Evolutionary conservation across 2,113 vertebrate genomes (phyloP), one percentile per base, ranked within the genome.

Genomic region (Kobus ellipsiprymnus): DNA sequence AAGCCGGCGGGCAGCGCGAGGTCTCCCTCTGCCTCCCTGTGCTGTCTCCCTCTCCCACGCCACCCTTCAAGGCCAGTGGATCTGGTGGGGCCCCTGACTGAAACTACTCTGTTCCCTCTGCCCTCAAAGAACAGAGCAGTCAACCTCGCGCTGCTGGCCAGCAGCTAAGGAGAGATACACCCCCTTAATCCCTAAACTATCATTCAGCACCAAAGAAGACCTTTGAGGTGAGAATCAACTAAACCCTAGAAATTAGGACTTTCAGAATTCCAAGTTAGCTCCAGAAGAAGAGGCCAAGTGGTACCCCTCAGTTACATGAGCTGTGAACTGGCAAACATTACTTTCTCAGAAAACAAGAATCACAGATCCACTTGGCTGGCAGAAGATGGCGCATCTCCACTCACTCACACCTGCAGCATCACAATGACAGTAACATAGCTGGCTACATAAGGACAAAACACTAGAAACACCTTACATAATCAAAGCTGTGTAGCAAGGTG

Each of bases 391-490:
- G 13, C 7, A 10, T 80, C 29, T 94, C 74, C 57, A 93, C n/a
- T 92, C 52, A 62, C 33, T 25, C 92, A 89, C 25, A 94, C 77
- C 94, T 93, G 44, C 54, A 64, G 13, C 50, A 52, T 67, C 85
- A 74, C 71, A 33, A 44, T 46, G 44, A 55, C 74, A 92, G 6
- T 78, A 90, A 87, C 74, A 74, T 25, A 62, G 77, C 19, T 64
- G 16, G 13, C 94, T 87, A 36, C 40, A 3, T 62, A 84, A 96
- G 90, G 46, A 88, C 87, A 96, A 94, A 95, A 59, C n/a, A 77
- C 3, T 2, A 90, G 62, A 64, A 97, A 87, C n/a, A 81, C 12
- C n/a, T 98, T 96, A 96, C 36, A 60, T 97, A 96, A 96, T 71
- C 85, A 80, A 57, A 97, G 94, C 97, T 82, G 89, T 3, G 50